Evolutionary conservation across 2,113 vertebrate genomes (phyloP), one percentile per base, ranked within the genome.

Genomic region (Tachysurus vachellii): DNA sequence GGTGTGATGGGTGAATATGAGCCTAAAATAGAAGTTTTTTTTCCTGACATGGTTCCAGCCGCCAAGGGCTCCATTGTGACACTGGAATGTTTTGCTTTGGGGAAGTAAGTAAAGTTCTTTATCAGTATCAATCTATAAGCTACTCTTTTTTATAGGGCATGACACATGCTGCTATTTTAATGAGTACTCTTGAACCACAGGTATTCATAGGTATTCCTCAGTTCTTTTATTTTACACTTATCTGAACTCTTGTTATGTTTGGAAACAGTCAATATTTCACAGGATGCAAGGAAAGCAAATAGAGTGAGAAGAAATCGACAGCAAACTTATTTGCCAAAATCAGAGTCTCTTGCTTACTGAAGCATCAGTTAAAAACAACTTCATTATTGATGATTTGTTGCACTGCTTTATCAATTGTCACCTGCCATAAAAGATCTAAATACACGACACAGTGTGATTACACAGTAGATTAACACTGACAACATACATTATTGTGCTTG

Each of bases 21-120:
- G 92, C 97, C 97, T 21, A 99, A 99, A 96, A 98, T 99, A 94
- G 97, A 99, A 96, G 96, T 98, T 93, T 95, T 97, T 94, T 98
- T 99, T 94, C 95, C 97, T 80, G 97, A 98, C 93, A 97, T 93
- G 0, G 95, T 98, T 80, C 96, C 96, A 76, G 96, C 96, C 57
- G 96, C 97, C 16, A 97, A 97, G 93, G 97, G 97, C 90, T 97
- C 97, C 47, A 96, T 96, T 86, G 97, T 98, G 92, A 97, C 94
- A 70, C 95, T 99, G 80, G 97, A 99, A 91, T 99, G 98, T 91
- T 99, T 99, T 92, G 97, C 97, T 44, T 95, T 99, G 19, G 98
- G 98, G 92, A 98, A 99, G 98, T 99, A 96, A 96, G 97, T 96
- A 88, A 88, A 93, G 90, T 89, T 90, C 88, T 91, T 88, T 26